Base-by-base conservation (phyloP, 53 echinoderm and acorn worm species). In the Echinarachnius parma region DNA sequence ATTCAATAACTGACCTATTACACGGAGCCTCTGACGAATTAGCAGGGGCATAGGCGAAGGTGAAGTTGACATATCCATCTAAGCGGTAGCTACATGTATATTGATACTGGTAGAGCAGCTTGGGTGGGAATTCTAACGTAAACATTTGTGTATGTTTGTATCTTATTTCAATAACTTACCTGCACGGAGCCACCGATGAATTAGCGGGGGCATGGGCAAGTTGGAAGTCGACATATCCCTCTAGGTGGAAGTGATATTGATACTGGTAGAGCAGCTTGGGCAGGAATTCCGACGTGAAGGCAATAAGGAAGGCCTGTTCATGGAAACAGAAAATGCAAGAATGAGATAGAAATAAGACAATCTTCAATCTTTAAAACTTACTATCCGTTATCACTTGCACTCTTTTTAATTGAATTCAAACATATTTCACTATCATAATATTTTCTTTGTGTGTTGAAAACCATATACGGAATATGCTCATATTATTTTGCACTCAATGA, bases 221-320 rank as follows among this genome's bases (percentile, higher is more conserved):
- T 16, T 81, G 84, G 62, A 91, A 94, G 82, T 94, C 76, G 56
- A 66, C 50, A 35, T 87, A 94, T 5, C 95, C 95, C 21, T 81
- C 32, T 46, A 94, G 56, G 33, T 60, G 45, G 28, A 50, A 81
- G 21, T 80, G 46, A 76, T 77, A 78, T 10, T 94, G 75, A 64
- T 91, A 80, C 36, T 91, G 80, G 45, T 94, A 94, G 32, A 94
- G 76, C 33, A 87, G 53, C 25, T 86, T 78, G 19, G 95, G 87
- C 14, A 94, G 62, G 37, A 94, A 86, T 59, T 94, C 86, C 5
- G 95, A 94, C n/a, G 95, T 94, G 58, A 94, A 90, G 9, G 95
- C 95, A 37, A 94, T 94, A 75, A 94, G 53, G 59, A 94, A 94
- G 13, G 87, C 95, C 95, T 94, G 64, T 7, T 9, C 7, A 39